Evolutionary conservation across 1,140 invertebrate genomes (phyloP), one percentile per base, ranked within the genome.

Genomic region (Akabosia matsudoensis): DNA sequence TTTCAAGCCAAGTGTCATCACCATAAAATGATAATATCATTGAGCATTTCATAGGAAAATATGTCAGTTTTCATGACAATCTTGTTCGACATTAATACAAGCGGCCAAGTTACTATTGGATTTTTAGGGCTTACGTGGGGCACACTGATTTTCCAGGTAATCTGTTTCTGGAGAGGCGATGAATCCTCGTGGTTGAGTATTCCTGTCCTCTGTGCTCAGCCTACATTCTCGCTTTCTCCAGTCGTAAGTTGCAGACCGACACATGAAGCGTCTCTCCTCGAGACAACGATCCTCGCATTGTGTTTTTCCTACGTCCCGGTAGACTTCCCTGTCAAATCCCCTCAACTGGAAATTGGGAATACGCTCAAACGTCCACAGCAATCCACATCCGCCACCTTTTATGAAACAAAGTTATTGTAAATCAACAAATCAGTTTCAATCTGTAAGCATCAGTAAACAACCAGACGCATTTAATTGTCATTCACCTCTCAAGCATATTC

Each of bases 121-220:
- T 45, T 45, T 45, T 45, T 10, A 18, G 10, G 28, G 14, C 83
- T 82, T 83, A 87, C 86, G 82, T 22, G 85, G 82, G 51, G 83
- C 83, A 77, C 87, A 88, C 81, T 87, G 87, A 79, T 88, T 88
- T 80, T 88, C 87, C 79, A 88, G 80, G 78, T 88, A 88, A 80
- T 88, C 86, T 4, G 84, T 84, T 70, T 83, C 83, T 72, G 81
- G 78, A 52, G 85, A 80, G 31, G 82, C 71, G 67, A 82, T 74
- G 82, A 85, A 83, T 74, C 83, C 81, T 79, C 82, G 76, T 61
- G 84, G 82, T 64, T 83, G 80, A 24, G 84, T 84, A 78, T 82
- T 85, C 22, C 85, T 82, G 73, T 86, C 85, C 64, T 88, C 85
- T 0, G 83, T 80, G 37, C 83, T 87, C 31, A 88, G 82, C 16